Base-by-base conservation (phyloP, 2,888 invertebrate species). In the Neoaliturus tenellus region DNA sequence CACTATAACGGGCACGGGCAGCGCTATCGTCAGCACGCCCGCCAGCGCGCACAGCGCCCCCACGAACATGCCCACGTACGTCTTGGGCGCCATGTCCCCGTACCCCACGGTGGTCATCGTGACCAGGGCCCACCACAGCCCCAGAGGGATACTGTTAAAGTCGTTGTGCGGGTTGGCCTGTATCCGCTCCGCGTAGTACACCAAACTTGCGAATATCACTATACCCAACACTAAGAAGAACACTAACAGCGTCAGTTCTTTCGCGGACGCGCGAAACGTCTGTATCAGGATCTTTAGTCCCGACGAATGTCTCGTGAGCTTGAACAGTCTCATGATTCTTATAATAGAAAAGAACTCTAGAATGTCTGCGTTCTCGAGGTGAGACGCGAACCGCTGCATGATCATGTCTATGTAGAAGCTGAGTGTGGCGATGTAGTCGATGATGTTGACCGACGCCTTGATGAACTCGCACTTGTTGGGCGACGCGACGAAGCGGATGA, bases 21-120 rank as follows among this genome's bases (percentile, higher is more conserved):
- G 94, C 89, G 99, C 99, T 92, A 99, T 98, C 90, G 99, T 99
- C 89, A 99, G 93, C 90, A 99, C 99, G 92, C 99, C 99, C 89
- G 98, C 98, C 87, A 99, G 93, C 86, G 99, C 99, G 92, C 99
- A 99, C 75, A 99, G 93, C 20, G 98, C 98, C 87, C 99, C 99
- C 87, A 99, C 98, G 90, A 99, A 98, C 99, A 99, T 99, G 87
- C 99, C 99, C 87, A 98, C 96, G 91, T 99, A 99, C 62, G 99
- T 99, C 91, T 98, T 98, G 85, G 99, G 98, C 88, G 96, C 98
- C 98, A 99, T 99, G 91, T 99, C 98, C 84, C 99, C 99, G 91
- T 99, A 99, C 67, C 99, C 99, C 84, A 99, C 98, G 0, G 98
- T 98, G 88, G 99, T 99, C 99, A 99, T 99, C 87, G 99, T 99